phyloP scores from a whole-genome alignment of 2,113 vertebrate species.

The Lepisosteus oculatus region DNA sequence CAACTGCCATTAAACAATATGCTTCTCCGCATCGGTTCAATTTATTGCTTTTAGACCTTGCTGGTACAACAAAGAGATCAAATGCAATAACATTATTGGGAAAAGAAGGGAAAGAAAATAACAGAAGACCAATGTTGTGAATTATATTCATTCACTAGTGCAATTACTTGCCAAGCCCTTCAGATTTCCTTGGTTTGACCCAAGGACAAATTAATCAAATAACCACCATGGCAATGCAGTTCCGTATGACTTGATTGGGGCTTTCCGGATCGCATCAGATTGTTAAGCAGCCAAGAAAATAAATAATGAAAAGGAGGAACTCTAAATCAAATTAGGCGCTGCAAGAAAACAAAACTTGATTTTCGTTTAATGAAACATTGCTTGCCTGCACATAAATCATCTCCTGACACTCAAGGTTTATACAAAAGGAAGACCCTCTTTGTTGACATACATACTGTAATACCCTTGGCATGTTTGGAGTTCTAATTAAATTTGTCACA shows the following conservation, averaged over 20 bases:
- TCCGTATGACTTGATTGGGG: conserved; percentile 5
- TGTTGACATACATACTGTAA: neutral
- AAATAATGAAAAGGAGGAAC: neutral
- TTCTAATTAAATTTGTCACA: conserved; percentile 14
- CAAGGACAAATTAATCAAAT: conserved; percentile 9
- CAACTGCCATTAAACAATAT: too few species aligned
- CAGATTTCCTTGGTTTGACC: neutral
- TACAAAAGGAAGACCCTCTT: neutral
- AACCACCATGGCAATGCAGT: neutral
- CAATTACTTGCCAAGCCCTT: neutral
- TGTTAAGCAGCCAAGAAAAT: neutral
- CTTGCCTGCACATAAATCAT: conserved; percentile 12
- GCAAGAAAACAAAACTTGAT: conserved; percentile 7
- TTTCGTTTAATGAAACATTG: conserved; percentile 2
- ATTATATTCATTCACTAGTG: too few species aligned
- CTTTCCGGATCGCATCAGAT: neutral
- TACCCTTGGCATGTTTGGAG: neutral
- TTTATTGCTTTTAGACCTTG: too few species aligned
- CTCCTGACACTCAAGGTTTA: neutral
- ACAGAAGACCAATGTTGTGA: too few species aligned
- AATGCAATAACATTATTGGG: too few species aligned
- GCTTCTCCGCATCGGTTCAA: too few species aligned
- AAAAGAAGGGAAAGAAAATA: too few species aligned
- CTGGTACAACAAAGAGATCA: too few species aligned
- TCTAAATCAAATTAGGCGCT: conserved; percentile 14